Conservation (phyloP, 2,888 invertebrate genomes). For the Drosophila birchii region DNA sequence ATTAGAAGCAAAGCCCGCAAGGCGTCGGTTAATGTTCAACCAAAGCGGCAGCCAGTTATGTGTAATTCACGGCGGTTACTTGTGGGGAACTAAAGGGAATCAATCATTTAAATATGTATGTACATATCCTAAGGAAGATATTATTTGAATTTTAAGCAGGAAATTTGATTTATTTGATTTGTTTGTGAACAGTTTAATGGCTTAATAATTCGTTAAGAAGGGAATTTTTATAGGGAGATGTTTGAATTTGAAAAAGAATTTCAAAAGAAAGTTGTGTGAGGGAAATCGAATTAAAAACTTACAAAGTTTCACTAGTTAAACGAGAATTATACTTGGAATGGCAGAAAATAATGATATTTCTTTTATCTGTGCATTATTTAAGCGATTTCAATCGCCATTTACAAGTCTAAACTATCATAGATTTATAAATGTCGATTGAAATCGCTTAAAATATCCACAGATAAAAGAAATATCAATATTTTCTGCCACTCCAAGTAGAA, state of each 20-base stretch:
- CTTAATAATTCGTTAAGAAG: background rate
- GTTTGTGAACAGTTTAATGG: background rate
- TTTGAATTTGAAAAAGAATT: background rate
- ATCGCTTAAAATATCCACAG: background rate
- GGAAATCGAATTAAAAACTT: constrained; percentile 1
- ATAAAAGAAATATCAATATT: background rate
- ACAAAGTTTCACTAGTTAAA: too few species aligned
- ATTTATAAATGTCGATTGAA: background rate
- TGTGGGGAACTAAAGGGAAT: background rate
- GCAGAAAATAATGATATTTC: background rate
- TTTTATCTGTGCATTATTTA: background rate
- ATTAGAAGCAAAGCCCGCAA: constrained; percentile 63
- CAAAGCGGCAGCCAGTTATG: constrained; percentile 30
- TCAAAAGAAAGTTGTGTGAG: too few species aligned
- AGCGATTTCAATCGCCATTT: background rate
- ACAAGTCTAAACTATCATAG: background rate
- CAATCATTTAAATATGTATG: too few species aligned
- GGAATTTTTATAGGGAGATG: background rate
- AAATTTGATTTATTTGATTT: background rate
- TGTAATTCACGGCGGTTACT: constrained; percentile 39
- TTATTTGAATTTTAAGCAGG: constrained; percentile 1
- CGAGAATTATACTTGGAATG: too few species aligned
- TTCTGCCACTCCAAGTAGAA: too few species aligned
- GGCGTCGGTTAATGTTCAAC: constrained; percentile 40
- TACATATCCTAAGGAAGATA: background rate